Evolutionary conservation across 1,140 invertebrate genomes (phyloP).

Genomic region (Thereuonema tuberculata): DNA sequence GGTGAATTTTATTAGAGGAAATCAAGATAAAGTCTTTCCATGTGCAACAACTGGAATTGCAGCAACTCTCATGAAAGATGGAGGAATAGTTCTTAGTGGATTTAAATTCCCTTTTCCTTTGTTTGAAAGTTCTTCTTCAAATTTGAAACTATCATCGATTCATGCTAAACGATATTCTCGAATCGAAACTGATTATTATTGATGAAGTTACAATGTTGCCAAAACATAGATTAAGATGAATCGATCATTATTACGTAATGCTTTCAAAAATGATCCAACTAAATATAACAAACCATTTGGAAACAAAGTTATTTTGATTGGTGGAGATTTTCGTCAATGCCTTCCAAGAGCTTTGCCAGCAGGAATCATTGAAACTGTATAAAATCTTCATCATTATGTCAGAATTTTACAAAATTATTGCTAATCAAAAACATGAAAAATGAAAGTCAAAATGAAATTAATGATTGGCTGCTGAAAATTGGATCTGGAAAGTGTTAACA

Average conservation of each 20-base stretch:
- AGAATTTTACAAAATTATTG: not conserved
- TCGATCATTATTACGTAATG: not conserved
- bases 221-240: not conserved
- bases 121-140: not conserved
- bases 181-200: not conserved
- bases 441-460: not conserved
- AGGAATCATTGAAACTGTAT: not conserved
- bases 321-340: not conserved
- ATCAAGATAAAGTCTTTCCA: not conserved
- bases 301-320: not conserved
- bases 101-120: not conserved
- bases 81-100: not conserved
- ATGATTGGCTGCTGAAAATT: not conserved
- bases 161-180: not conserved
- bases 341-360: not conserved
- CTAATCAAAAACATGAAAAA: not conserved
- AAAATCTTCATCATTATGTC: not conserved
- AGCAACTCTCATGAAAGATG: not conserved
- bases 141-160: not conserved
- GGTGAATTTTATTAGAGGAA: not conserved
- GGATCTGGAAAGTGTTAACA: not conserved
- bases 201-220: not conserved
- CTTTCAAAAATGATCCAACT: not conserved
- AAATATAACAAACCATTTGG: not conserved
- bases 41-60: not conserved